phyloP scores from a whole-genome alignment of 1,140 invertebrate genomes.

The Dreissena rostriformis region DNA sequence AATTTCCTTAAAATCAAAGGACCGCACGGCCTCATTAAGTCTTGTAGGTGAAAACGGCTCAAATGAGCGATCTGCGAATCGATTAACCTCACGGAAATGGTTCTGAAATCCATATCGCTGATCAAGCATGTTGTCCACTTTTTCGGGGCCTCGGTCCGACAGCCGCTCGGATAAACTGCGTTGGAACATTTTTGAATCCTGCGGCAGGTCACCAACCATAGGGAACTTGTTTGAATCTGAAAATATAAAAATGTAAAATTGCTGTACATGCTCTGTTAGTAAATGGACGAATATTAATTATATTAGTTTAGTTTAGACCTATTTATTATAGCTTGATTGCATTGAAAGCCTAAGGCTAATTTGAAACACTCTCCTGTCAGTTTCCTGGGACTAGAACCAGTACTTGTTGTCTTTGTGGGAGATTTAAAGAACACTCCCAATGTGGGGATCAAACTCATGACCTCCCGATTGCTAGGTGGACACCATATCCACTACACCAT shows the following conservation, averaged over 20 bases:
- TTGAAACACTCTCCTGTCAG: no score
- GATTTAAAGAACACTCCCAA: no score
- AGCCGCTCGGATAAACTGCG: constrained; percentile 39
- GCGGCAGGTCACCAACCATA: constrained; percentile 32
- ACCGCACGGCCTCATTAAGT: constrained; percentile 35
- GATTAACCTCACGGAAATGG: constrained; percentile 44
- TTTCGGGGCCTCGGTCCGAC: constrained; percentile 30
- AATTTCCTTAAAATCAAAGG: constrained; percentile 45
- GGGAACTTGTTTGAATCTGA: constrained; percentile 50
- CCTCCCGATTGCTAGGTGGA: no score
- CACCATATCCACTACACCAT: no score
- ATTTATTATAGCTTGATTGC: no score
- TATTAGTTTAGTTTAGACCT: no score
- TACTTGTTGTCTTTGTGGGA: no score
- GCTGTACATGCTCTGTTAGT: neutral
- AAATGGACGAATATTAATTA: neutral
- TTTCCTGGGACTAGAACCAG: no score
- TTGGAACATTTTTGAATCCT: constrained; percentile 45
- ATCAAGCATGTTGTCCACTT: constrained; percentile 48
- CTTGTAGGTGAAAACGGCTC: constrained; percentile 49
- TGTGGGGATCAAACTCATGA: no score
- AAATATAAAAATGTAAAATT: neutral
- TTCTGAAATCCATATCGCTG: constrained; percentile 46
- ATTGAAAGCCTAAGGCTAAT: no score
- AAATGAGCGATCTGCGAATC: constrained; percentile 44